Percentiles rank a stretch among this genome's conserved stretches.
Conservation (phyloP, 1,140 invertebrate species). For the Drusus annulatus region DNA sequence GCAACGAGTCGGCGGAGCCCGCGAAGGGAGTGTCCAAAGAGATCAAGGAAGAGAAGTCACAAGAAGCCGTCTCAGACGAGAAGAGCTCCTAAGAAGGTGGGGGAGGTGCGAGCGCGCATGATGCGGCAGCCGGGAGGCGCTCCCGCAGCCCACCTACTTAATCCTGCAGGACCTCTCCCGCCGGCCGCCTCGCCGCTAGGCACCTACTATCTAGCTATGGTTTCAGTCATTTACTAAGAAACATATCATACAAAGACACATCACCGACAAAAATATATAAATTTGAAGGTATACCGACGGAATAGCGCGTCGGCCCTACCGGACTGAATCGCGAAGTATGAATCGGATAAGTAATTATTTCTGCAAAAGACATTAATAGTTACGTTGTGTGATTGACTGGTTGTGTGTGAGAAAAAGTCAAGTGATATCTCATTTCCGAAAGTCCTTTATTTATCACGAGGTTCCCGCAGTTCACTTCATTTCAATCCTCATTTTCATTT, state of each 20-base stretch:
- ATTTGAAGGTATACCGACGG: conserved; percentile 28
- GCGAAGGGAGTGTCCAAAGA: conserved; percentile 40
- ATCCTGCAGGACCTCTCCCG: conserved; percentile 16
- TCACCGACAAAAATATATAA: conserved; percentile 19
- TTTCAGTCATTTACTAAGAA: conserved; percentile 51
- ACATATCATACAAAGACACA: conserved; percentile 33
- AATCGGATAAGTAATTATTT: conserved; percentile 44
- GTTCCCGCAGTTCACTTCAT: conserved; percentile 23
- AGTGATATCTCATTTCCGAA: conserved; percentile 38
- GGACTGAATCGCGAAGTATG: conserved; percentile 53
- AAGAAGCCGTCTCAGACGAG: conserved; percentile 49
- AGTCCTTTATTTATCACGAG: conserved; percentile 42
- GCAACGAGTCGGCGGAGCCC: conserved; percentile 40
- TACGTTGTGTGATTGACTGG: conserved; percentile 51
- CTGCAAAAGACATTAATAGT: conserved; percentile 36
- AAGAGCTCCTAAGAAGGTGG: conserved; percentile 36
- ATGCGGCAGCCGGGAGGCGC: conserved; percentile 19
- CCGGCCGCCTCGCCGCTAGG: conserved; percentile 35
- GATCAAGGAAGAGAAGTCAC: conserved; percentile 42
- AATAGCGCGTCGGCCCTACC: conserved; percentile 33
- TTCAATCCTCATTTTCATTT: conserved; percentile 50
- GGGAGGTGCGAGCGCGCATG: conserved; percentile 18
- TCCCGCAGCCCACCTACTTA: conserved; percentile 50
- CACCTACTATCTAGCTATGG: conserved; percentile 38
- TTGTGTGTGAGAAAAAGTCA: conserved; percentile 49